A percentile compares a stretch with the other conserved stretches of the same genome.
These are phyloP conservation scores for Melanchra persicariae DNA, from an alignment of 2,888 invertebrate species.

Conservation along the genomic window DNA sequence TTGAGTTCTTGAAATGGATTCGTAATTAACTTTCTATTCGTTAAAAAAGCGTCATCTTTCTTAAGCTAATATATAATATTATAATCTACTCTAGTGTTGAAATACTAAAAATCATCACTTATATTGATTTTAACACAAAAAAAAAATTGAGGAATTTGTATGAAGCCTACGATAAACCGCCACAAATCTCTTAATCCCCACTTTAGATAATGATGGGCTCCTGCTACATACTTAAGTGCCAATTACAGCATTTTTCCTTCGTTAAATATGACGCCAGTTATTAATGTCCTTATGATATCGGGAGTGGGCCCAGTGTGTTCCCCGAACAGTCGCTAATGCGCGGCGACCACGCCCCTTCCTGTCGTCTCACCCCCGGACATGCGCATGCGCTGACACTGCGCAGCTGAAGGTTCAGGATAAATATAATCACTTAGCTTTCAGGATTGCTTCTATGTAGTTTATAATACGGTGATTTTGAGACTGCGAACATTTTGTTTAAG, in stretches of 20 bases:
- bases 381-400: slow-evolving; percentile 63
- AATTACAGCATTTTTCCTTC: slow-evolving; percentile 66
- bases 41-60: slow-evolving; percentile 15
- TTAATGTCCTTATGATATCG: slow-evolving; percentile 71
- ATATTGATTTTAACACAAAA: slow-evolving; percentile 2
- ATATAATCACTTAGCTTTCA: slow-evolving; percentile 58
- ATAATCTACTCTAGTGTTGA: slow-evolving; percentile 4
- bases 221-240: slow-evolving; percentile 60
- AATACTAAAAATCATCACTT: not conserved
- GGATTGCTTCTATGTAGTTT: slow-evolving; percentile 44
- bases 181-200: slow-evolving; percentile 47
- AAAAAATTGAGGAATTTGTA: not conserved
- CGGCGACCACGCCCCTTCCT: slow-evolving; percentile 85
- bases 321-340: slow-evolving; percentile 82
- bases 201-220: slow-evolving; percentile 51
- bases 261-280: slow-evolving; percentile 66
- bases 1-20: slow-evolving; percentile 52
- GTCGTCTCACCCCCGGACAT: slow-evolving; percentile 75
- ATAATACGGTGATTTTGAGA: slow-evolving; percentile 21
- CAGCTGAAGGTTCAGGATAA: slow-evolving; percentile 64
- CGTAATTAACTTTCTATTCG: slow-evolving; percentile 48
- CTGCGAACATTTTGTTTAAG: slow-evolving; percentile 1
- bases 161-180: slow-evolving; percentile 15
- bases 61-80: slow-evolving; percentile 35
- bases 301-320: slow-evolving; percentile 70